These are phyloP conservation scores for Halictus quadricinctus DNA, from an alignment of 2,888 invertebrate genomes.

Conservation along the genomic window DNA sequence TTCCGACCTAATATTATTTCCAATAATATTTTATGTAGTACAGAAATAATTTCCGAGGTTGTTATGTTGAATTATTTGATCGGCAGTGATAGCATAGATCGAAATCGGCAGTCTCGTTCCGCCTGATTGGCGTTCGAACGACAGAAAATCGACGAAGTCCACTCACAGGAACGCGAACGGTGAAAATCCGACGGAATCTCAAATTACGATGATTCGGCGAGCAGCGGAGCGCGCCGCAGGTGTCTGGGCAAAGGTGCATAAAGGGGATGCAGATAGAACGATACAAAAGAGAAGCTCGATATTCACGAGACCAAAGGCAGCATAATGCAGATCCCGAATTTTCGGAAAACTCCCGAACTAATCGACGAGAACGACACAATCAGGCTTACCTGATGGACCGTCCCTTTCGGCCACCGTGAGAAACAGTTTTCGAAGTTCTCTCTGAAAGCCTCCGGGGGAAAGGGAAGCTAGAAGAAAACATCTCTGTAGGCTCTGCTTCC, in stretches of 20 bases:
- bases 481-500: constrained; percentile 31
- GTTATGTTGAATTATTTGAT: not conserved
- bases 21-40: too few species aligned
- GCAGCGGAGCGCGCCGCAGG: constrained; percentile 67
- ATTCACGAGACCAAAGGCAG: constrained; percentile 56
- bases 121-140: constrained; percentile 33
- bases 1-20: too few species aligned
- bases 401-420: constrained; percentile 78
- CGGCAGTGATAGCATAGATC: not conserved
- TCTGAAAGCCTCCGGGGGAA: constrained; percentile 39
- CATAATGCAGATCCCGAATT: constrained; percentile 68
- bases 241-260: constrained; percentile 62
- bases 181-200: constrained; percentile 59
- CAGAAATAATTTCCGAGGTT: not conserved
- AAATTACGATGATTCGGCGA: constrained; percentile 59
- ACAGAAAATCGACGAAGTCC: constrained; percentile 28
- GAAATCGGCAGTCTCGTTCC: constrained; percentile 22
- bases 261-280: constrained; percentile 73
- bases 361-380: constrained; percentile 73
- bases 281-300: constrained; percentile 63
- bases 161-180: constrained; percentile 24
- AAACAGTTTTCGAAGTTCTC: constrained; percentile 71
- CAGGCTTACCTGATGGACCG: constrained; percentile 72
- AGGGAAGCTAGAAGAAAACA: constrained; percentile 43
- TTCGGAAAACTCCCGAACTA: constrained; percentile 70